Evolutionary conservation across 1,140 invertebrate genomes (phyloP), one percentile per base, ranked within the genome.

Genomic region (Stegodyphus dumicola): DNA sequence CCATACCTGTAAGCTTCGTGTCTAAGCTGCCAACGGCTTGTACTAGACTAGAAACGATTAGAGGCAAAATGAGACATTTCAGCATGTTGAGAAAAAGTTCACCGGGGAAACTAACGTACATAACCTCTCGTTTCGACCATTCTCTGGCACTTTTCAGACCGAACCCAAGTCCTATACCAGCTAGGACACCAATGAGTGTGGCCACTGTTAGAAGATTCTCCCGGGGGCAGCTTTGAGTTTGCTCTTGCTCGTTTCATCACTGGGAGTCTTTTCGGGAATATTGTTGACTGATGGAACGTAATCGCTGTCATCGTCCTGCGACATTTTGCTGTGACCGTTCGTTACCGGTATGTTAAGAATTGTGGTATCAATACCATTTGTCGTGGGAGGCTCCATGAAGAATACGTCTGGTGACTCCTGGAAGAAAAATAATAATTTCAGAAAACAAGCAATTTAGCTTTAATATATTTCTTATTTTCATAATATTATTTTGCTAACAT

Each of bases 71-170:
- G 48, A 98, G 92, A 81, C 94, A 94, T 90, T 97, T 97, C 2
- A 98, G 92, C 95, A 97, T 97, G 78, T 96, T 92, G n/a, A 98
- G 92, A 90, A 98, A 98, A 52, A 98, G 91, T 88, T 97, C 95
- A n/a, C 91, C 91, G 13, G 90, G 89, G 80, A 90, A 91, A 52
- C 95, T 94, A 87, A 98, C 93, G 91, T 98, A 98, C 94, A 96
- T 96, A 15, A 94, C 88, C 80, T 92, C 90, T 89, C 90, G 90
- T 81, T 88, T 90, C 88, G 53, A 88, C 91, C 91, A 92, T 10
- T 64, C 76, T 11, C 87, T 86, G 10, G 86, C 81, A 18, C 66
- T 75, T 88, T 94, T 92, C n/a, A 97, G 91, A 15, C 93, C 92
- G 77, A 95, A 93, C 10, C 96, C 96, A 1, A 97, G 90, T 10